phyloP scores from a whole-genome alignment of 2,113 vertebrate species.

The Hydrolagus affinis region DNA sequence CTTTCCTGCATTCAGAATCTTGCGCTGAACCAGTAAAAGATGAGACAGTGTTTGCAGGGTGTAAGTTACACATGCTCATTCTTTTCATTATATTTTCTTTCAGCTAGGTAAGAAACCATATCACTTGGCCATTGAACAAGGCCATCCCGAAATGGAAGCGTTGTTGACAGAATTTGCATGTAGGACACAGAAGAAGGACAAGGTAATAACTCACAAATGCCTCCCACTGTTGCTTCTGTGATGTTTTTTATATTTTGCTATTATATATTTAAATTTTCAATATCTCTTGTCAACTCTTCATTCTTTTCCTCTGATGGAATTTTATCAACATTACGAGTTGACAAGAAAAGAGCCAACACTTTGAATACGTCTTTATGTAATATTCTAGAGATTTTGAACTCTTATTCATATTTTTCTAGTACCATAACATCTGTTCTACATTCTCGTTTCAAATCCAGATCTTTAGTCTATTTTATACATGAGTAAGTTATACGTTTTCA shows the following conservation, averaged over 20 bases:
- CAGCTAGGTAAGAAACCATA: slow-evolving; percentile 72
- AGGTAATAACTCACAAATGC: slow-evolving; percentile 52
- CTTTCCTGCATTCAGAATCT: background rate
- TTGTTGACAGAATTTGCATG: slow-evolving; percentile 55
- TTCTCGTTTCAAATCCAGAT: no score
- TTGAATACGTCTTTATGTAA: background rate
- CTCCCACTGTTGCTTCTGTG: background rate
- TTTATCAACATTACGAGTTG: background rate
- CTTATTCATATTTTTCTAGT: background rate
- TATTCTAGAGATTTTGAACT: no score
- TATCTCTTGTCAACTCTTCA: background rate
- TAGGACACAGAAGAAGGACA: slow-evolving; percentile 68
- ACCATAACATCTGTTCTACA: background rate
- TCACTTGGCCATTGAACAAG: slow-evolving; percentile 67
- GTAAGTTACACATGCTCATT: background rate
- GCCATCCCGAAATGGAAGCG: slow-evolving; percentile 66
- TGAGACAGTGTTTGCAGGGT: background rate
- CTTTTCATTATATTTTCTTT: slow-evolving; percentile 37
- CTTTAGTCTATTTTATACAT: no score
- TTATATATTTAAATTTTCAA: background rate
- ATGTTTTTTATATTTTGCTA: no score
- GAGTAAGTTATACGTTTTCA: no score
- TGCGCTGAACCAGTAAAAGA: background rate
- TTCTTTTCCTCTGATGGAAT: background rate
- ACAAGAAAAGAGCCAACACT: background rate